Evolutionary conservation across 2,888 invertebrate species (phyloP).

Genomic region (Cosmia pyralina): DNA sequence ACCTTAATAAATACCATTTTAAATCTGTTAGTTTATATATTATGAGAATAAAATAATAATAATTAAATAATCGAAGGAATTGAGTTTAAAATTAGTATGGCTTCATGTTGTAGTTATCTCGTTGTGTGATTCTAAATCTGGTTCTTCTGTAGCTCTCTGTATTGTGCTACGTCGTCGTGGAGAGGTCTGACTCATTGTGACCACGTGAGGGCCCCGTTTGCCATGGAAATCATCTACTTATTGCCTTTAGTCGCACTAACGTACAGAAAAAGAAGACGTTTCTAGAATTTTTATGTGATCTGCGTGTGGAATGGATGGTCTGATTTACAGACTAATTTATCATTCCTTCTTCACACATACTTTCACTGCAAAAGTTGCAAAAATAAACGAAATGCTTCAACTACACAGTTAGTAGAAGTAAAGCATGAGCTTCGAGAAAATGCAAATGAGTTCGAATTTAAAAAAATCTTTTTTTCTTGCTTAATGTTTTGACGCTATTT

Average conservation of each 20-base stretch:
- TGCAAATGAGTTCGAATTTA: constrained; percentile 34
- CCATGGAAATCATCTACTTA: constrained; percentile 61
- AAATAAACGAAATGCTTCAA: constrained; percentile 45
- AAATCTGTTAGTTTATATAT: too few relatives aligned
- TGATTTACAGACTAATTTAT: constrained; percentile 41
- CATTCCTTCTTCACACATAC: constrained; percentile 33
- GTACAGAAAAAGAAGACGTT: constrained; percentile 28
- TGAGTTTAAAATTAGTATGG: not conserved
- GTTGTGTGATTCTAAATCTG: not conserved
- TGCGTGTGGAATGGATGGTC: constrained; percentile 20
- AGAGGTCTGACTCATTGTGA: constrained; percentile 58
- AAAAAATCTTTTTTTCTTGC: not conserved
- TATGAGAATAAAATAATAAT: too few relatives aligned
- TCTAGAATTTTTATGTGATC: constrained; percentile 47
- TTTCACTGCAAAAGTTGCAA: constrained; percentile 37
- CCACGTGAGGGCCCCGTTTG: constrained; percentile 56
- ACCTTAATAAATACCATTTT: too few relatives aligned
- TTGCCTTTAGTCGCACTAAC: constrained; percentile 33
- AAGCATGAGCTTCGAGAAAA: constrained; percentile 20
- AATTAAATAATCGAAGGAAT: too few relatives aligned
- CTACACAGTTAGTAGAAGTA: constrained; percentile 11
- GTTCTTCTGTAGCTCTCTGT: constrained; percentile 32
- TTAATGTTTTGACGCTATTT: constrained; percentile 23
- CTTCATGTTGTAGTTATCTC: not conserved
- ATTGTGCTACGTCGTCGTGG: constrained; percentile 17